Percentiles rank a stretch among this genome's conserved stretches.
These are phyloP conservation scores for Morone saxatilis DNA, from an alignment of 2,113 vertebrate genomes.

Conservation along the genomic window DNA sequence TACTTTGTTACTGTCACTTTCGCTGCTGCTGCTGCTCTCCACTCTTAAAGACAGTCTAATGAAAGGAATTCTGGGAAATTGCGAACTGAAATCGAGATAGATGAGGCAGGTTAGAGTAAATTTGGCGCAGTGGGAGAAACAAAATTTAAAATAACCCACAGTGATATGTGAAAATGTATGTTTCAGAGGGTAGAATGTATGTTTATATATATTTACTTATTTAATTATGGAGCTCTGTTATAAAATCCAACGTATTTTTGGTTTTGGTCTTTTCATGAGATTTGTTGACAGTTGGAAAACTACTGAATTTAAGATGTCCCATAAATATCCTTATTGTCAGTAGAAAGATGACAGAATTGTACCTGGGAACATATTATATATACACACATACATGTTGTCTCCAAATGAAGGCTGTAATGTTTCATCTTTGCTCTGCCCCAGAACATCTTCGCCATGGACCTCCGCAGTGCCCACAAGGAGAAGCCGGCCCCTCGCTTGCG, in stretches of 20 bases:
- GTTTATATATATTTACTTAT: no score
- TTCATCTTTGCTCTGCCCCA: constrained; percentile 58
- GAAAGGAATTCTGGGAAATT: neutral
- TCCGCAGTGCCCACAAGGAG: constrained; percentile 94
- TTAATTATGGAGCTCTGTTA: no score
- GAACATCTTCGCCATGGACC: constrained; percentile 96
- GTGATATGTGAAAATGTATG: no score
- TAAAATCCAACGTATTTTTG: no score
- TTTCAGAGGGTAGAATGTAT: no score
- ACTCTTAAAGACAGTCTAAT: neutral
- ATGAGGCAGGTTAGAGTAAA: no score
- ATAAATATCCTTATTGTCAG: neutral
- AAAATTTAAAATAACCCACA: no score
- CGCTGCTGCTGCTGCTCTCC: neutral
- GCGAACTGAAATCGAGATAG: neutral
- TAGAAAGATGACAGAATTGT: neutral
- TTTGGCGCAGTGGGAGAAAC: no score
- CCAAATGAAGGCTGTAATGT: neutral
- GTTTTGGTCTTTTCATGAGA: neutral
- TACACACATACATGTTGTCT: neutral
- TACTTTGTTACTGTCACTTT: constrained; percentile 2
- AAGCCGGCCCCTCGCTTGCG: constrained; percentile 83
- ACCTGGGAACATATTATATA: neutral
- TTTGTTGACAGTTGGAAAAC: neutral
- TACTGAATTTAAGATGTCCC: neutral